Base-by-base conservation (phyloP, 2,797 vertebrate genomes). In the Loris lydekkerianus region DNA sequence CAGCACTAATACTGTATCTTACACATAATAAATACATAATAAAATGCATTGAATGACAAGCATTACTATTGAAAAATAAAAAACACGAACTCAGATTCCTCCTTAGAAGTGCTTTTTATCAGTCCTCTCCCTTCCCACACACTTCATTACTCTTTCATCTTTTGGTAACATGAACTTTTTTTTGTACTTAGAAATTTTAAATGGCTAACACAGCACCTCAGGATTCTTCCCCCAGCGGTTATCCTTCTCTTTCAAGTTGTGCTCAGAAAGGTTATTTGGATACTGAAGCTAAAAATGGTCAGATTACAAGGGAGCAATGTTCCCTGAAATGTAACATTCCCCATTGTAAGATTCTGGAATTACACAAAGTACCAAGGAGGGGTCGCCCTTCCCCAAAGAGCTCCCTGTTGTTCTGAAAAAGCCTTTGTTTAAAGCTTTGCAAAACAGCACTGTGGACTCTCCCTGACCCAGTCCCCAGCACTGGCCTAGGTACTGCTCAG, bases 271-370 rank as follows among this genome's bases (percentile, higher is more conserved):
- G 91, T 97, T 60, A 63, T 97, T 96, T 97, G 97, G 96, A 95
- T 96, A 86, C 97, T 83, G 96, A 95, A 97, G 83, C 97, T 97
- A 1, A 88, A 95, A 43, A 63, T 0, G 82, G 95, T 98, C 97
- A 95, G 93, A 46, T 96, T 98, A 94, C 96, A 97, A 94, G 91
- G 83, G 85, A 96, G 49, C 49, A 53, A 15, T 93, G 90, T 95
- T 97, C 97, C 89, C 97, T 97, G 97, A 96, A 96, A 95, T 96
- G 92, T 73, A 98, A 91, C 96, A 94, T 94, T 89, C 96, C 96
- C 97, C 97, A 23, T 88, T 0, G 76, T 17, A 0, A 97, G 97
- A 95, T 97, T 97, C 98, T 98, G 92, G 96, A 96, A 95, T 61
- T 90, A 91, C 13, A 81, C 96, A 82, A 96, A 97, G 94, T 80